Conservation (phyloP, 1,140 invertebrate genomes). For the Drosophila kikkawai region DNA sequence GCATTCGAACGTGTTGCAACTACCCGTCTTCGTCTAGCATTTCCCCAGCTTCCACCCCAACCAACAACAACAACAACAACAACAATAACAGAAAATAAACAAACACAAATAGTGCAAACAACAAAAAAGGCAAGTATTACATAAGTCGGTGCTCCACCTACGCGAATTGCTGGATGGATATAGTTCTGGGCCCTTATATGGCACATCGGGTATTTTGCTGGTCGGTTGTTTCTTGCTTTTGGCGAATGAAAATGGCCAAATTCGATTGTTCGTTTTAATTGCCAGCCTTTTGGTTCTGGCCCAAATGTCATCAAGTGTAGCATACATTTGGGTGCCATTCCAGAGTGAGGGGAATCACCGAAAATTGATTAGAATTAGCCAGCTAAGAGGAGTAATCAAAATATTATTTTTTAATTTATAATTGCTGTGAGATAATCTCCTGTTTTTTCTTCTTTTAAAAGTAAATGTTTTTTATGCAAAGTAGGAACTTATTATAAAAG, state of each 20-base stretch:
- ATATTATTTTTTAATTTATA: conserved; percentile 33
- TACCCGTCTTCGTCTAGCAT: conserved; percentile 57
- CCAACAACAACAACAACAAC: conserved; percentile 7
- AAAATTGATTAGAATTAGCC: not conserved
- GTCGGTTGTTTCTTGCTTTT: conserved; percentile 47
- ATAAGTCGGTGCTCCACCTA: conserved; percentile 79
- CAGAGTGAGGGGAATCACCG: not conserved
- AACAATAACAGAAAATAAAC: conserved; percentile 23
- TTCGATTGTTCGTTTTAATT: conserved; percentile 67
- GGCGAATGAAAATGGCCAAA: conserved; percentile 70
- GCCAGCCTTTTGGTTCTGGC: conserved; percentile 35
- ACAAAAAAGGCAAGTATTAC: conserved; percentile 72
- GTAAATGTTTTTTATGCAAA: not conserved
- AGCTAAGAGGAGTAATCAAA: conserved; percentile 15
- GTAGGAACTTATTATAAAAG: not conserved
- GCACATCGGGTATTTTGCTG: conserved; percentile 47
- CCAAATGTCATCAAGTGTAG: conserved; percentile 42
- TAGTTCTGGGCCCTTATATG: conserved; percentile 47
- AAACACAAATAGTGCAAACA: conserved; percentile 44
- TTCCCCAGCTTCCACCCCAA: conserved; percentile 48
- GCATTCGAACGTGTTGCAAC: conserved; percentile 69
- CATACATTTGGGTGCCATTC: conserved; percentile 33
- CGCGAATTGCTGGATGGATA: conserved; percentile 39
- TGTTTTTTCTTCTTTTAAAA: not conserved
- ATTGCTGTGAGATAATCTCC: not conserved